These are phyloP conservation scores for Apodemia mormo DNA, from an alignment of 2,888 invertebrate species.

Conservation along the genomic window DNA sequence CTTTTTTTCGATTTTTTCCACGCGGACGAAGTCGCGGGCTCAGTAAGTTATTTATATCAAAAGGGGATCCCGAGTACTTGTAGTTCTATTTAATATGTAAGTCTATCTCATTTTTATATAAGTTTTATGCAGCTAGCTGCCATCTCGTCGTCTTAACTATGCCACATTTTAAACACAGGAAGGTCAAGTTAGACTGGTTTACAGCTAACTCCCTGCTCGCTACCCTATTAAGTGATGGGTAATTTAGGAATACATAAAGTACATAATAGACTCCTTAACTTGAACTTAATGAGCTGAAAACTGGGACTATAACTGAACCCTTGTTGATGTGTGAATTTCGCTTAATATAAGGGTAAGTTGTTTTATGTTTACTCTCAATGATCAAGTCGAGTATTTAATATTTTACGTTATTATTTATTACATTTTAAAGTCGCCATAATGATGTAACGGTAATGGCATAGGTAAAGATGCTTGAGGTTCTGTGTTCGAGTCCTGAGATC, in stretches of 20 bases:
- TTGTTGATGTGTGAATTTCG: conserved; percentile 4
- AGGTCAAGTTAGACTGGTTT: conserved; percentile 53
- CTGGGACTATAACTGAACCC: conserved; percentile 29
- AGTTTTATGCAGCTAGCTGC: not conserved
- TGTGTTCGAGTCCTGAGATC: too few species aligned
- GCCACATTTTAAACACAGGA: conserved; percentile 27
- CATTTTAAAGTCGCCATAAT: too few species aligned
- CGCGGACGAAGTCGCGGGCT: too few species aligned
- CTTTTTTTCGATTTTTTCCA: too few species aligned
- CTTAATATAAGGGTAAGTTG: not conserved
- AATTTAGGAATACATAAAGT: conserved; percentile 82
- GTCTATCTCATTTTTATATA: not conserved
- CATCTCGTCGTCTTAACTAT: not conserved
- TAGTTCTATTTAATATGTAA: too few species aligned
- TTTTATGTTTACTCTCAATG: not conserved
- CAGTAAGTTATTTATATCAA: too few species aligned
- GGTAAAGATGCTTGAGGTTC: too few species aligned
- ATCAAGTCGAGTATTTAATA: not conserved
- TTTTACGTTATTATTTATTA: too few species aligned
- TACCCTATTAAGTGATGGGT: conserved; percentile 79
- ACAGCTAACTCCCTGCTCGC: conserved; percentile 52
- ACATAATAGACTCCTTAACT: conserved; percentile 80
- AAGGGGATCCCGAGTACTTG: too few species aligned
- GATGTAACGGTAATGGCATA: too few species aligned
- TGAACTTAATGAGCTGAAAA: conserved; percentile 78